Conservation (phyloP, 2,797 vertebrate species). For the Paguma larvata region DNA sequence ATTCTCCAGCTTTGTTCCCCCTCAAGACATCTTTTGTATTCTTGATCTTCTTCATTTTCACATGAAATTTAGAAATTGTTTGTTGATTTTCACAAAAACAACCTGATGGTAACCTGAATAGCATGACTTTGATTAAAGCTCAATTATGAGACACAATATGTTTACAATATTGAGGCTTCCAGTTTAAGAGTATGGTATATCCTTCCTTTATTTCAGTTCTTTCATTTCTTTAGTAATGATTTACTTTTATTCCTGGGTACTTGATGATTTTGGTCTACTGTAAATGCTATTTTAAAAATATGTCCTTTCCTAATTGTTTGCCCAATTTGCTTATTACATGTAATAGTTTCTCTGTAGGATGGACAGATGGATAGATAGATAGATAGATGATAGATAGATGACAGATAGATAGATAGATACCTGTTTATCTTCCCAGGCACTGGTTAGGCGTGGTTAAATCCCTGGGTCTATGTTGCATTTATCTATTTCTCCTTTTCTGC, state of each 20-base stretch:
- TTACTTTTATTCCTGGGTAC: neutral
- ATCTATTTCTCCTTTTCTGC: neutral
- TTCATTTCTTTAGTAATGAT: neutral
- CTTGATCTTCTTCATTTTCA: neutral
- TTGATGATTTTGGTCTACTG: neutral
- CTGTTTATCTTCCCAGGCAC: neutral
- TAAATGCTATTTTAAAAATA: neutral
- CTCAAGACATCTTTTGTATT: neutral
- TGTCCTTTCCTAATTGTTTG: neutral
- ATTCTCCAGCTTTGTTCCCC: neutral
- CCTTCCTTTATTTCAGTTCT: neutral
- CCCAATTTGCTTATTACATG: neutral
- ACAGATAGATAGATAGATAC: neutral
- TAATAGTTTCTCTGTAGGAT: neutral
- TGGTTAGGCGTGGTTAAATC: neutral
- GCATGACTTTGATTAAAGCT: neutral
- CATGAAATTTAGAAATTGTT: neutral
- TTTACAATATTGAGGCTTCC: neutral
- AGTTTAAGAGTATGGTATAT: neutral
- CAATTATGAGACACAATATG: neutral
- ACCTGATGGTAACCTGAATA: neutral
- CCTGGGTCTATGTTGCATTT: neutral
- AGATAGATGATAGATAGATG: neutral
- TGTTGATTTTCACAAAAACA: neutral
- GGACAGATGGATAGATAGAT: too few species aligned